phyloP scores from a whole-genome alignment of 2,888 invertebrate genomes.

The Papilio gigon region DNA sequence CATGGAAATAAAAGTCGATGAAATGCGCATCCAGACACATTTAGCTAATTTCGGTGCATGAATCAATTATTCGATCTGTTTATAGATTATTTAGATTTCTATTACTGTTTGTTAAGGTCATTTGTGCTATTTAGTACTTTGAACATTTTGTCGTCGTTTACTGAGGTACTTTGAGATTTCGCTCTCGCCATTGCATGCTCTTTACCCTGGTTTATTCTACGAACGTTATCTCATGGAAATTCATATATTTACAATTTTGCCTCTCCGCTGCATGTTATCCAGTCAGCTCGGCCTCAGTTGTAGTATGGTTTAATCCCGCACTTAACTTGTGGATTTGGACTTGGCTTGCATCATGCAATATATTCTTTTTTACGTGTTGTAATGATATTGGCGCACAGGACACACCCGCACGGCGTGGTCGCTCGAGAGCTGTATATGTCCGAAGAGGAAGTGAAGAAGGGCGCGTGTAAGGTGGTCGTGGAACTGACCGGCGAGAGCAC shows the following conservation, averaged over 20 bases:
- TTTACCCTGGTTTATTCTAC: too few relatives aligned
- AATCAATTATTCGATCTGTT: background rate
- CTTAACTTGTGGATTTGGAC: background rate
- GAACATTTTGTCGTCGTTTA: background rate
- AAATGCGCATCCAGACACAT: background rate
- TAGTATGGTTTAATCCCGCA: background rate
- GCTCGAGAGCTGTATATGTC: conserved; percentile 92
- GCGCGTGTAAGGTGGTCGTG: conserved; percentile 93
- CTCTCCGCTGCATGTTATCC: background rate
- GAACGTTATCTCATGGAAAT: too few relatives aligned
- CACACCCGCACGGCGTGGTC: conserved; percentile 96
- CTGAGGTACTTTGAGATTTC: too few relatives aligned
- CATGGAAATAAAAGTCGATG: background rate
- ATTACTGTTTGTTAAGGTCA: background rate
- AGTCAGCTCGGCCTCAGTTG: too few relatives aligned
- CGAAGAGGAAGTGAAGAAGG: conserved; percentile 78
- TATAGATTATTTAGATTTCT: too few relatives aligned
- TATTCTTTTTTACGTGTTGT: background rate
- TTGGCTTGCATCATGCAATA: background rate
- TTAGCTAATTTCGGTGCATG: background rate
- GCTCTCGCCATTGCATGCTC: too few relatives aligned
- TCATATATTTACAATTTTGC: too few relatives aligned
- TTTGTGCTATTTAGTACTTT: background rate
- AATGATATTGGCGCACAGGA: conserved; percentile 65
- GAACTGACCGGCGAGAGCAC: conserved; percentile 88